Percentiles rank a stretch among this genome's conserved stretches.
phyloP scores from a whole-genome alignment of 1,140 invertebrate species.

The Drosophila erecta region DNA sequence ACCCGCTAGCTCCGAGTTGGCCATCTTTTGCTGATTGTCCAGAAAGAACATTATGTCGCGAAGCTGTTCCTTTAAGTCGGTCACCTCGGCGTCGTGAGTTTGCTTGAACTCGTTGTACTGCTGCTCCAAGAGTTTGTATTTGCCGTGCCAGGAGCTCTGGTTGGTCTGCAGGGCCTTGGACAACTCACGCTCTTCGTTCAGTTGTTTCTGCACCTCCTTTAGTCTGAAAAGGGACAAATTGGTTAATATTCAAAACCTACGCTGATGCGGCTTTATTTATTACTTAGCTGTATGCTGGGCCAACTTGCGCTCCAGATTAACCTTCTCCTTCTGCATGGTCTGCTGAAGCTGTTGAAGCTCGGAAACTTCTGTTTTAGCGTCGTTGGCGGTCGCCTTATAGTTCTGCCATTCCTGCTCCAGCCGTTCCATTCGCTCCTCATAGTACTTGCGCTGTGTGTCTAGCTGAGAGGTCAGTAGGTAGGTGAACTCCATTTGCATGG shows the following conservation, averaged over 20 bases:
- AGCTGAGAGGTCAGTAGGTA: conserved; percentile 98
- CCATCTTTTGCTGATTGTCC: conserved; percentile 89
- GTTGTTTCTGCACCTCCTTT: conserved; percentile 87
- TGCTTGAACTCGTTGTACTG: conserved; percentile 88
- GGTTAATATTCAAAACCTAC: background rate
- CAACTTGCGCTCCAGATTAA: conserved; percentile 88
- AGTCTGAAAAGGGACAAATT: conserved; percentile 79
- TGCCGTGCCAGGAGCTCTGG: conserved; percentile 90
- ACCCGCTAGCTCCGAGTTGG: conserved; percentile 87
- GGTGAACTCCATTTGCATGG: conserved; percentile 97
- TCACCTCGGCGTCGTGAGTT: conserved; percentile 92
- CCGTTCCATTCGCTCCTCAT: conserved; percentile 92
- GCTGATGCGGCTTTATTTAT: conserved; percentile 1
- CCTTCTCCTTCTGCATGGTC: conserved; percentile 87
- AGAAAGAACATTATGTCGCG: conserved; percentile 98
- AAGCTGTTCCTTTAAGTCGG: conserved; percentile 95
- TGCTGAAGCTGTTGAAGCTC: conserved; percentile 86
- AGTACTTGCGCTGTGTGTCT: conserved; percentile 96
- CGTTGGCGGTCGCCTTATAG: conserved; percentile 81
- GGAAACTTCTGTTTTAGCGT: conserved; percentile 85
- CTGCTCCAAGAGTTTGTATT: conserved; percentile 88
- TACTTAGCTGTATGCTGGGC: conserved; percentile 87
- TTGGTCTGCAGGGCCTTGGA: conserved; percentile 92
- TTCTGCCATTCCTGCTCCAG: conserved; percentile 85
- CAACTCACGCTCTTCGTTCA: conserved; percentile 92